A percentile compares a stretch with the other conserved stretches of the same genome.
phyloP scores from a whole-genome alignment of 2,113 vertebrate species.

The Engystomops pustulosus region DNA sequence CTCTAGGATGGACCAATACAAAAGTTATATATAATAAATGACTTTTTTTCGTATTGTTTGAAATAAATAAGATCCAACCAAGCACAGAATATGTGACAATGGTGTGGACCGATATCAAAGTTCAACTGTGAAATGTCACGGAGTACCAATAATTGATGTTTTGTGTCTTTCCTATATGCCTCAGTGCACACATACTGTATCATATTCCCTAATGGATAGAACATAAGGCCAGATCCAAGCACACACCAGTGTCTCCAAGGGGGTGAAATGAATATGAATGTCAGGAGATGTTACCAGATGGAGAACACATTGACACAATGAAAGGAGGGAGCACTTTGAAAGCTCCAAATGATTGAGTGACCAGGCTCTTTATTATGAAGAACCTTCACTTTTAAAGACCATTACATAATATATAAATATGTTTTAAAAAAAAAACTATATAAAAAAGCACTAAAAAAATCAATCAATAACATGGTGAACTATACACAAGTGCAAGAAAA shows the following conservation, averaged over 20 bases:
- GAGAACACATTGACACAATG: slow-evolving; percentile 16
- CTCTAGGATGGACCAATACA: not conserved
- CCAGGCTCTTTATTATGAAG: not conserved
- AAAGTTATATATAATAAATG: not conserved
- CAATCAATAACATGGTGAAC: too few relatives aligned
- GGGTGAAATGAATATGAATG: slow-evolving; percentile 50
- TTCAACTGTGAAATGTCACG: slow-evolving; percentile 41
- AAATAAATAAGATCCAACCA: not conserved
- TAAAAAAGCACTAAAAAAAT: not conserved
- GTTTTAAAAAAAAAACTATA: too few relatives aligned
- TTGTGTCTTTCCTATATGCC: slow-evolving; percentile 26
- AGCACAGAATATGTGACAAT: not conserved
- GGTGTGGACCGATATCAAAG: not conserved
- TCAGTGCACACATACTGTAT: slow-evolving; percentile 44
- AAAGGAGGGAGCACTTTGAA: not conserved
- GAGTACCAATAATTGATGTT: slow-evolving; percentile 27
- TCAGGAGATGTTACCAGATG: slow-evolving; percentile 32
- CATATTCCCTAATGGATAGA: slow-evolving; percentile 48
- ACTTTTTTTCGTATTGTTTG: not conserved
- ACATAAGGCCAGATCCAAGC: slow-evolving; percentile 35
- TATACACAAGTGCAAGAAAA: too few relatives aligned
- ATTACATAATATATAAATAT: not conserved
- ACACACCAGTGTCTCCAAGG: slow-evolving; percentile 37
- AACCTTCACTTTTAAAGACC: not conserved
- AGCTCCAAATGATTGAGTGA: slow-evolving; percentile 9